phyloP scores from a whole-genome alignment of 2,113 vertebrate genomes.

The Scopus umbretta region DNA sequence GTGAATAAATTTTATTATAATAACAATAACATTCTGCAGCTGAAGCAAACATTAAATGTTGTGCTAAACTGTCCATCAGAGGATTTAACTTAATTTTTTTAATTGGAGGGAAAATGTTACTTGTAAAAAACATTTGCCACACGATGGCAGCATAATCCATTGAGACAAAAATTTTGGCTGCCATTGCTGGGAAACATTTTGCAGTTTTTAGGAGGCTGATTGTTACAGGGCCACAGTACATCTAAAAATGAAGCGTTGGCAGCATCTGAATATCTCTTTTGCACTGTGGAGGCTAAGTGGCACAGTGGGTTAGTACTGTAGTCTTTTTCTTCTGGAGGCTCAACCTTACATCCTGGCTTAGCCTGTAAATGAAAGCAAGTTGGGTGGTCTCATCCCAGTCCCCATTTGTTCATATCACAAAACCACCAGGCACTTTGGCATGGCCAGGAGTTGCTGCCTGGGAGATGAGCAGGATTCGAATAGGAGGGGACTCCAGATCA shows the following conservation, averaged over 20 bases:
- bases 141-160: slow-evolving; percentile 37
- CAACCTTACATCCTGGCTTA: not conserved
- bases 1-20: not conserved
- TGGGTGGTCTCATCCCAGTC: slow-evolving; percentile 62
- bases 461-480: not conserved
- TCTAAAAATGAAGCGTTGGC: not conserved
- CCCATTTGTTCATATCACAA: slow-evolving; percentile 39
- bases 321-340: slow-evolving; percentile 29
- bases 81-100: not conserved
- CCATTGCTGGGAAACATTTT: not conserved
- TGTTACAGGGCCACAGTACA: not conserved
- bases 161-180: not conserved
- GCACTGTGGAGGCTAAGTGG: slow-evolving; percentile 19
- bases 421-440: slow-evolving; percentile 17
- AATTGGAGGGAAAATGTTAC: not conserved
- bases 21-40: not conserved
- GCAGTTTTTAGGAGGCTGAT: not conserved
- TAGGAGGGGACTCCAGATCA: not conserved
- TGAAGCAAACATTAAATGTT: not conserved
- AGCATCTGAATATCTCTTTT: not conserved
- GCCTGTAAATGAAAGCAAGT: slow-evolving; percentile 28
- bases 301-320: slow-evolving; percentile 9
- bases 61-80: not conserved
- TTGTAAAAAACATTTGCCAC: not conserved
- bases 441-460: not conserved